These are phyloP conservation scores for Diprion similis DNA, from an alignment of 1,140 invertebrate species.

Conservation along the genomic window DNA sequence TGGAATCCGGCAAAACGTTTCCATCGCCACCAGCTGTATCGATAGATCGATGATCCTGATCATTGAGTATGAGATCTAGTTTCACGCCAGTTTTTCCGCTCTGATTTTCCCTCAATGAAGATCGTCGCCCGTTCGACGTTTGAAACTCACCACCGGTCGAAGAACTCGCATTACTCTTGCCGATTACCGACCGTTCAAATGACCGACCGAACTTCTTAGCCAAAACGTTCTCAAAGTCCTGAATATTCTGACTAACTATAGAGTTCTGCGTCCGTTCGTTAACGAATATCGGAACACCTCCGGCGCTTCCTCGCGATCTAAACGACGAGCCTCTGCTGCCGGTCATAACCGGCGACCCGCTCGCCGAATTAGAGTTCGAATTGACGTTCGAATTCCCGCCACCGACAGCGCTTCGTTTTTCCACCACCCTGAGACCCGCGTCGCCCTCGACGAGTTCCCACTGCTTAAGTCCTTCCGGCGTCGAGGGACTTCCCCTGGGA, in stretches of 20 bases:
- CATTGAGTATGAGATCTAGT: slow-evolving; percentile 40
- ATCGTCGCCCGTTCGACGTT: slow-evolving; percentile 17
- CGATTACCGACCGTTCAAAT: not conserved
- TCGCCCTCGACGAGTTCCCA: slow-evolving; percentile 48
- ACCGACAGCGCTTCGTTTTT: slow-evolving; percentile 27
- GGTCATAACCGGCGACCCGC: not conserved
- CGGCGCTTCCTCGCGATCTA: not conserved
- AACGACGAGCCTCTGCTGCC: not conserved
- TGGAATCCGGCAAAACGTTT: not conserved
- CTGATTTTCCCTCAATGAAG: slow-evolving; percentile 38
- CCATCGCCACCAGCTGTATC: slow-evolving; percentile 16
- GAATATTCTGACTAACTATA: slow-evolving; percentile 11
- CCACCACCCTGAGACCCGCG: slow-evolving; percentile 40
- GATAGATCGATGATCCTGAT: not conserved
- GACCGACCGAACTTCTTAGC: not conserved
- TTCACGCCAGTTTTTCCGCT: slow-evolving; percentile 30
- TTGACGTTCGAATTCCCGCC: not conserved
- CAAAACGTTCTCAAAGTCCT: slow-evolving; percentile 8
- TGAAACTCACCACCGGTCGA: not conserved
- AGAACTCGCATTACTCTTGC: not conserved
- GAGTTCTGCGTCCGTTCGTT: slow-evolving; percentile 9
- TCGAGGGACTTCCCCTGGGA: not conserved
- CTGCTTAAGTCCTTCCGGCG: slow-evolving; percentile 43
- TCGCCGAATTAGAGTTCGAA: slow-evolving; percentile 1
- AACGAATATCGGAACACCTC: not conserved